Base-by-base conservation (phyloP, 2,113 vertebrate species). In the Tylochromis polylepis region DNA sequence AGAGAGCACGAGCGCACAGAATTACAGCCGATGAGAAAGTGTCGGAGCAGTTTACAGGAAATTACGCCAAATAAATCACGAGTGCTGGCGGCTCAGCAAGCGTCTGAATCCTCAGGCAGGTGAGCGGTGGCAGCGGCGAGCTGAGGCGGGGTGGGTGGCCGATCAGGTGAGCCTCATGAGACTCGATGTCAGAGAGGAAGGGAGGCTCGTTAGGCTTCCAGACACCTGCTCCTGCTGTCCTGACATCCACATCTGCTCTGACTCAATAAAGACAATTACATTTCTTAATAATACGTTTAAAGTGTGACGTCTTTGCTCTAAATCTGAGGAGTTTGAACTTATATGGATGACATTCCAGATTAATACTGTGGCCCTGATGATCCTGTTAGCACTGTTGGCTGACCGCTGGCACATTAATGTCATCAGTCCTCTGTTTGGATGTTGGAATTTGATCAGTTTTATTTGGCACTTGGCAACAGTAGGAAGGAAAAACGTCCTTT, bases 41-140 rank as follows among this genome's bases (percentile, higher is more conserved):
- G 27, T 81, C 29, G 0, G 31, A 79, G 87, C 56, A 31, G 70
- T 55, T 77, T 81, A 59, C 31, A 83, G 88, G 58, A 88, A 88
- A 91, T 88, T 46, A 84, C 80, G 84, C 29, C 0, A 18, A 77
- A 87, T 86, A 82, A 89, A 93, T 91, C 90, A 79, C 1, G 34
- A 1, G 27, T 55, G 3, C n/a, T 12, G 53, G 62, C 62, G n/a
- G 62, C 80, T 65, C 62, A 29, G 11, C 29, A 5, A 53, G 79
- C 0, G 34, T 77, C 60, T 67, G 49, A 20, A n/a, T 65, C 83
- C 83, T 67, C 29, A 8, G 81, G 55, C 88, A 84, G 84, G 84
- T 75, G 79, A 18, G 53, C 55, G n/a, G 65, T 41, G 1, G 83
- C 85, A 4, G 80, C 38, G 0, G 80, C 59, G 2, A 59, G 62